Evolutionary conservation across 2,797 vertebrate genomes (phyloP).

Genomic region (Pangasius mekongensis): DNA sequence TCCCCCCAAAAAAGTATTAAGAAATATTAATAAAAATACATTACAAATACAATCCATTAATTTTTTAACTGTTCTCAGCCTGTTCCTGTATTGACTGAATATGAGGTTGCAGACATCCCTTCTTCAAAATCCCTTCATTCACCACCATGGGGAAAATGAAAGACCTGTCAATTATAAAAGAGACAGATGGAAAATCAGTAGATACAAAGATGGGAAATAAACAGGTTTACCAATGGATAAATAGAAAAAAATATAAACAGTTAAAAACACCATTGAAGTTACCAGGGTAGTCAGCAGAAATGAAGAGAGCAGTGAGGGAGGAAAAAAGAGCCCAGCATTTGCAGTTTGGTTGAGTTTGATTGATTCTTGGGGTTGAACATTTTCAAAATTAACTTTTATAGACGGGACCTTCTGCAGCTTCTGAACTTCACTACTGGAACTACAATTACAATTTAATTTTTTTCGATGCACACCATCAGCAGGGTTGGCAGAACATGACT

Average conservation of each 20-base stretch:
- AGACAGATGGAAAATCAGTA: neutral
- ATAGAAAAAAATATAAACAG: neutral
- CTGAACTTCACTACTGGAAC: neutral
- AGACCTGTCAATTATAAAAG: neutral
- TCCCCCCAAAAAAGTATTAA: neutral
- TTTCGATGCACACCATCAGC: neutral
- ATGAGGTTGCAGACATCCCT: neutral
- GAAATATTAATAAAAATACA: neutral
- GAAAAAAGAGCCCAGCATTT: neutral
- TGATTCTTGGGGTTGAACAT: neutral
- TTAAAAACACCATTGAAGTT: neutral
- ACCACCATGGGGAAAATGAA: neutral
- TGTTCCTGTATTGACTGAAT: neutral
- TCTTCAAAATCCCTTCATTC: neutral
- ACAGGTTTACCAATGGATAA: neutral
- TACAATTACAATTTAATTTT: neutral
- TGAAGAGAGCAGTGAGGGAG: neutral
- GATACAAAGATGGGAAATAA: neutral
- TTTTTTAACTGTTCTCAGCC: neutral
- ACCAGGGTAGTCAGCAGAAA: neutral
- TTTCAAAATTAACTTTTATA: neutral
- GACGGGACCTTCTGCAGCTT: neutral
- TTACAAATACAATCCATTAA: neutral
- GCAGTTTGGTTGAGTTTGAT: neutral
- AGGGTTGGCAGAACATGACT: neutral